phyloP scores from a whole-genome alignment of 2,113 vertebrate genomes.

The Anarhynchus alexandrinus region DNA sequence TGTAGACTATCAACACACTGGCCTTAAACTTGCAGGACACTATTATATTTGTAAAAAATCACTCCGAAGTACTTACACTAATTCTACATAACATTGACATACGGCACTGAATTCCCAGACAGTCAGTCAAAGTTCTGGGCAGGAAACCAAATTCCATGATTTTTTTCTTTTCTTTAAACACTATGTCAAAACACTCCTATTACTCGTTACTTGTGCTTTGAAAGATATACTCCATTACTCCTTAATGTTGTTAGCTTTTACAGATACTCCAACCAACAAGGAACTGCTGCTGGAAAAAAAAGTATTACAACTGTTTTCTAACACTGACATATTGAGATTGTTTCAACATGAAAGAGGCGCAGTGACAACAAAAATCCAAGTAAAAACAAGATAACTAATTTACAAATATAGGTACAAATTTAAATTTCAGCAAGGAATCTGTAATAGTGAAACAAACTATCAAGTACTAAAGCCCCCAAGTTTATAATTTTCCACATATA shows the following conservation, averaged over 20 bases:
- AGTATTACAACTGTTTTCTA: background rate
- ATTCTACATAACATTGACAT: background rate
- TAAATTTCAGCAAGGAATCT: background rate
- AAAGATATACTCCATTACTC: conserved; percentile 37
- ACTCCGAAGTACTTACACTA: background rate
- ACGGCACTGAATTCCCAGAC: conserved; percentile 44
- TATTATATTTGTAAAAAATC: background rate
- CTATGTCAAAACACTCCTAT: conserved; percentile 39
- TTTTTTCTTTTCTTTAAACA: conserved; percentile 29
- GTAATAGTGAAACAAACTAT: background rate
- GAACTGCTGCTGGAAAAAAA: conserved; percentile 15
- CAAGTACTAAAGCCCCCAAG: background rate
- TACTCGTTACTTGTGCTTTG: conserved; percentile 14
- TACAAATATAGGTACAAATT: background rate
- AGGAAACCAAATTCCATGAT: conserved; percentile 31
- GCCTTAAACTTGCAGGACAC: background rate
- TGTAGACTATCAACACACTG: background rate
- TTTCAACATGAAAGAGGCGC: background rate
- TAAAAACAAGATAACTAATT: background rate
- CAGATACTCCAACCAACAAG: conserved; percentile 1
- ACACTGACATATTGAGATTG: background rate
- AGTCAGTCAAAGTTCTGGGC: conserved; percentile 58
- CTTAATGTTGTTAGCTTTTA: background rate
- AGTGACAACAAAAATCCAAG: background rate
- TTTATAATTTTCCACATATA: background rate